These are phyloP conservation scores for Archips crataeganus DNA, from an alignment of 2,888 invertebrate genomes.

Conservation along the genomic window DNA sequence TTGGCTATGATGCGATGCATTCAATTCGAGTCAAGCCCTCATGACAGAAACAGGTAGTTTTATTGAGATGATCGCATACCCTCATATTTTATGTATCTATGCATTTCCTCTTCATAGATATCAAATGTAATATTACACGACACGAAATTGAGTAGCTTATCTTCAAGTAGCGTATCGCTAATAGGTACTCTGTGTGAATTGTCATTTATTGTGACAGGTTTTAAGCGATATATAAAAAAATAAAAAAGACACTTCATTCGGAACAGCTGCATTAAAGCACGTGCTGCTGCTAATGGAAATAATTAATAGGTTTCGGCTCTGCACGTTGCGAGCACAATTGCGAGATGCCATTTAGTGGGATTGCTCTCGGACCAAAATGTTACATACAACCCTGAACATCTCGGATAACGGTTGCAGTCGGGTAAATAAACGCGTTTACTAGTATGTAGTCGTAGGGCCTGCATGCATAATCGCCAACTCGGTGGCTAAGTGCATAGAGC, in stretches of 20 bases:
- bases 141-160: not conserved
- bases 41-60: conserved; percentile 25
- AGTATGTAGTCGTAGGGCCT: conserved; percentile 28
- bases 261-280: conserved; percentile 15
- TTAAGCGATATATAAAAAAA: not conserved
- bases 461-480: conserved; percentile 42
- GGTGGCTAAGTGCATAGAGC: conserved; percentile 73
- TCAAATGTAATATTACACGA: conserved; percentile 22
- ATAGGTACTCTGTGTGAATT: not conserved
- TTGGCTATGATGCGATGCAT: not conserved
- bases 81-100: conserved; percentile 36
- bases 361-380: conserved; percentile 23
- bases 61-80: conserved; percentile 16
- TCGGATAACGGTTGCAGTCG: conserved; percentile 31
- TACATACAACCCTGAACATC: conserved; percentile 10
- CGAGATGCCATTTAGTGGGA: conserved; percentile 18
- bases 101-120: conserved; percentile 25
- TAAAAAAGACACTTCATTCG: conserved; percentile 2
- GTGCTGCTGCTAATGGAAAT: conserved; percentile 32
- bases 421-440: conserved; percentile 31
- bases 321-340: conserved; percentile 7
- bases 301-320: conserved; percentile 24
- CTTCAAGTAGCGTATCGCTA: not conserved
- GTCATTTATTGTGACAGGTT: not conserved
- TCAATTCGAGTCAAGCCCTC: conserved; percentile 6